A percentile compares a stretch with the other conserved stretches of the same genome.
Conservation (phyloP, 2,113 vertebrate genomes). For the Euleptes europaea region DNA sequence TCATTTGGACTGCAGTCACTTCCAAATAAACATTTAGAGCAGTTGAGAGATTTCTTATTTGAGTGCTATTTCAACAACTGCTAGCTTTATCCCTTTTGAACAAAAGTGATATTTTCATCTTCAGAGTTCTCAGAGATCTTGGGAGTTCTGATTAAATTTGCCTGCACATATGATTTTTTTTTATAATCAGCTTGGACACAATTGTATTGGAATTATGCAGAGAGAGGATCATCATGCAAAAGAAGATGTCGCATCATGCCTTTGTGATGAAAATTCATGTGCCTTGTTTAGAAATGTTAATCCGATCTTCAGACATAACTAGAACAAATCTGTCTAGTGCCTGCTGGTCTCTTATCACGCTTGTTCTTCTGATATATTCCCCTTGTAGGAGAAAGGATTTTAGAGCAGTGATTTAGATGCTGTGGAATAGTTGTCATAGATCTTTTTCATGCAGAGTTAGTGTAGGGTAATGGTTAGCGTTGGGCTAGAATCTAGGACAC, state of each 20-base stretch:
- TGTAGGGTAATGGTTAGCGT: too few relatives aligned
- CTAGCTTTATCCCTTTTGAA: slow-evolving; percentile 1
- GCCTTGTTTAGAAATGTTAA: slow-evolving; percentile 8
- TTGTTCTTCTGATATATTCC: neutral
- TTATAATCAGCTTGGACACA: neutral
- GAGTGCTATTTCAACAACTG: slow-evolving; percentile 2
- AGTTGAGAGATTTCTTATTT: neutral
- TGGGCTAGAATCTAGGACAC: too few relatives aligned
- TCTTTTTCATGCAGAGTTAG: neutral
- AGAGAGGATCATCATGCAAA: neutral
- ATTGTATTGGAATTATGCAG: neutral
- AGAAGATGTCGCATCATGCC: neutral
- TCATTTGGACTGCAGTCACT: neutral
- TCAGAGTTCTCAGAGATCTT: neutral
- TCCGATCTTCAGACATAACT: neutral
- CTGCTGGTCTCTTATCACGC: fast-evolving
- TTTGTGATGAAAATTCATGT: neutral
- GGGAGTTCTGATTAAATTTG: neutral
- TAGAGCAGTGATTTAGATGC: neutral
- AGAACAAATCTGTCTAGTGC: neutral
- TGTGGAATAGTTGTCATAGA: neutral
- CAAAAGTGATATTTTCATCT: neutral
- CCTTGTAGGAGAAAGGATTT: neutral
- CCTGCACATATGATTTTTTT: neutral
- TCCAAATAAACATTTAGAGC: slow-evolving; percentile 1